A percentile compares a stretch with the other conserved stretches of the same genome.
Evolutionary conservation across 2,797 vertebrate genomes (phyloP).

Genomic region (Morus bassanus): DNA sequence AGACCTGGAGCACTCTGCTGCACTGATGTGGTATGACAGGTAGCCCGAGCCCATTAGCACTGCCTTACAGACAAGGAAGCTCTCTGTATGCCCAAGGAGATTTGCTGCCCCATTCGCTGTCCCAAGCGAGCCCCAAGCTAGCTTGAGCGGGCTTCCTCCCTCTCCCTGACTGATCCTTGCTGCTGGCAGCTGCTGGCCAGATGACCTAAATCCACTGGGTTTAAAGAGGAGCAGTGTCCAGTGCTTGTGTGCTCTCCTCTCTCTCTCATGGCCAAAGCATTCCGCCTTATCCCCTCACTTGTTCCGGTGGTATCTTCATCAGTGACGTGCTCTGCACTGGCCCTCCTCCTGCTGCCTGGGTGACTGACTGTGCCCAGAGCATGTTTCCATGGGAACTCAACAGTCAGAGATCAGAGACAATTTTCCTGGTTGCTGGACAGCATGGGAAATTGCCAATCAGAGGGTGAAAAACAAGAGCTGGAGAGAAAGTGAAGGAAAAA

Average conservation of each 20-base stretch:
- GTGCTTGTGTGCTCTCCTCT: not conserved
- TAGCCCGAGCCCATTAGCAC: not conserved
- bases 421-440: slow-evolving; percentile 52
- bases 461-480: slow-evolving; percentile 27
- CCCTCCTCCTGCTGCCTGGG: slow-evolving; percentile 69
- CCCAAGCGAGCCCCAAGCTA: not conserved
- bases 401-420: slow-evolving; percentile 66
- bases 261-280: not conserved
- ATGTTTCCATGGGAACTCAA: slow-evolving; percentile 86
- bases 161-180: not conserved
- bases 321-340: not conserved
- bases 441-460: slow-evolving; percentile 47
- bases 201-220: not conserved
- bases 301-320: not conserved
- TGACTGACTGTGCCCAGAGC: slow-evolving; percentile 80
- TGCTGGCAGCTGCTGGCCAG: not conserved
- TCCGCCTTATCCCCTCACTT: not conserved
- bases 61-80: not conserved
- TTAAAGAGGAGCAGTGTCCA: not conserved
- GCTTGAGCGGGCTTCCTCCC: not conserved
- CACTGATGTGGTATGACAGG: not conserved
- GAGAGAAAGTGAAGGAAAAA: not conserved
- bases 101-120: not conserved
- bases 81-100: not conserved
- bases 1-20: not conserved